Percentiles rank a stretch among this genome's conserved stretches.
Evolutionary conservation across 2,888 invertebrate genomes (phyloP).

Genomic region (Caenorhabditis sp.): DNA sequence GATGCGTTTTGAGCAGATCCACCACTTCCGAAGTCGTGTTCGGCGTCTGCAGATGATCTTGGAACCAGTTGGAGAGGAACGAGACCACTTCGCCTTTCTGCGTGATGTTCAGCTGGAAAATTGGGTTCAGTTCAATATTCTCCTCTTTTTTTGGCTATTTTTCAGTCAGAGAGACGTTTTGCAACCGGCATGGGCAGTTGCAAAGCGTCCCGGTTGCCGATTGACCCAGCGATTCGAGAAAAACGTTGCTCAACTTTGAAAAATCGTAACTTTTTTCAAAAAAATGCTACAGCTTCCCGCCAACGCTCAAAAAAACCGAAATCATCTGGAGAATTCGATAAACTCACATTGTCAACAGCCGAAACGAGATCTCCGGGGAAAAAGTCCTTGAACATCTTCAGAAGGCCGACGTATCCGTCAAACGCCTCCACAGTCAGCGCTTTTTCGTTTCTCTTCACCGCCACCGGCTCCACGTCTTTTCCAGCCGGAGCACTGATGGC

Average conservation of each 20-base stretch:
- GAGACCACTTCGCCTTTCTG: slow-evolving; percentile 60
- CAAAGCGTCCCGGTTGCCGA: too few relatives aligned
- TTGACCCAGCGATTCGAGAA: too few relatives aligned
- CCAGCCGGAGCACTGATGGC: not conserved
- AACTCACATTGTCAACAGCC: slow-evolving; percentile 32
- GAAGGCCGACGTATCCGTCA: slow-evolving; percentile 58
- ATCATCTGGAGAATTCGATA: slow-evolving; percentile 1
- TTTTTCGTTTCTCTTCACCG: slow-evolving; percentile 24
- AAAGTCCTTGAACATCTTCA: slow-evolving; percentile 61
- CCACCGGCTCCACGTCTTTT: slow-evolving; percentile 18
- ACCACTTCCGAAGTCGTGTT: slow-evolving; percentile 53
- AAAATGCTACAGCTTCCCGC: too few relatives aligned
- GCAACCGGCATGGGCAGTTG: too few relatives aligned
- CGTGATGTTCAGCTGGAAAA: slow-evolving; percentile 59
- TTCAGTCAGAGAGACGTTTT: too few relatives aligned
- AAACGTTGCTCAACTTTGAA: too few relatives aligned
- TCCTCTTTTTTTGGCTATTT: too few relatives aligned
- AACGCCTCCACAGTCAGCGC: slow-evolving; percentile 59
- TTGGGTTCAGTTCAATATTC: too few relatives aligned
- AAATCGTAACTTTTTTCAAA: too few relatives aligned
- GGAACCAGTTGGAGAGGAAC: slow-evolving; percentile 62
- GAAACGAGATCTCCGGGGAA: slow-evolving; percentile 26
- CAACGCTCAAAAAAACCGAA: not conserved
- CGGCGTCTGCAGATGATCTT: slow-evolving; percentile 56
- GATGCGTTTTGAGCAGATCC: slow-evolving; percentile 51